Evolutionary conservation across 2,888 invertebrate genomes (phyloP).

Genomic region (Tetheella fluctuosa): DNA sequence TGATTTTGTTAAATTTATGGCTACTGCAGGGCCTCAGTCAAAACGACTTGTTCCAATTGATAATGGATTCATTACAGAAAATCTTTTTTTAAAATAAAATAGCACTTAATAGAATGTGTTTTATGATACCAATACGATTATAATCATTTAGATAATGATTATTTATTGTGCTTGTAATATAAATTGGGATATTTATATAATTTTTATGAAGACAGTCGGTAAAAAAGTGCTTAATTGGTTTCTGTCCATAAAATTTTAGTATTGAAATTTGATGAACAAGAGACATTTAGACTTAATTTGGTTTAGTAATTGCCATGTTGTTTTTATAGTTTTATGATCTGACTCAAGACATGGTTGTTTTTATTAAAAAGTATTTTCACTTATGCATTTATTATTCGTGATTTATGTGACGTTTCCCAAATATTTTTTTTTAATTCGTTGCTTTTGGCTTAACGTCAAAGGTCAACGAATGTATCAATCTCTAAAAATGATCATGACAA

Average conservation of each 20-base stretch:
- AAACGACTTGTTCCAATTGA: slow-evolving; percentile 9
- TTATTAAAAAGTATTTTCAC: not conserved
- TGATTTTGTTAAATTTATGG: slow-evolving; percentile 16
- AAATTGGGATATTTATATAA: slow-evolving; percentile 42
- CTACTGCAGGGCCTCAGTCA: slow-evolving; percentile 11
- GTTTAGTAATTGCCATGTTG: not conserved
- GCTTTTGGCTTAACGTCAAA: slow-evolving; percentile 22
- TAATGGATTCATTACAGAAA: not conserved
- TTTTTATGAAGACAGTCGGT: slow-evolving; percentile 35
- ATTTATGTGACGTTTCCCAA: not conserved
- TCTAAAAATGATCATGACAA: slow-evolving; percentile 19
- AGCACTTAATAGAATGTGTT: slow-evolving; percentile 31
- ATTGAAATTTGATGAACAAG: slow-evolving; percentile 1
- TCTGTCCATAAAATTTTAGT: not conserved
- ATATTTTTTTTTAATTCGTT: not conserved
- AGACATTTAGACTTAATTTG: not conserved
- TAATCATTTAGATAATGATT: slow-evolving; percentile 28
- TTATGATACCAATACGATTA: slow-evolving; percentile 37
- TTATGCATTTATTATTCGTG: not conserved
- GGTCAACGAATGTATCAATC: slow-evolving; percentile 35
- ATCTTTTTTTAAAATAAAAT: slow-evolving; percentile 30
- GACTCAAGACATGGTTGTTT: not conserved
- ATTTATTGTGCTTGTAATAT: slow-evolving; percentile 37
- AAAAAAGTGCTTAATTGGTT: slow-evolving; percentile 32
- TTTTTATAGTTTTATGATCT: not conserved